Conservation (phyloP, 2,113 vertebrate genomes). For the Sarotherodon lohbergeri region DNA sequence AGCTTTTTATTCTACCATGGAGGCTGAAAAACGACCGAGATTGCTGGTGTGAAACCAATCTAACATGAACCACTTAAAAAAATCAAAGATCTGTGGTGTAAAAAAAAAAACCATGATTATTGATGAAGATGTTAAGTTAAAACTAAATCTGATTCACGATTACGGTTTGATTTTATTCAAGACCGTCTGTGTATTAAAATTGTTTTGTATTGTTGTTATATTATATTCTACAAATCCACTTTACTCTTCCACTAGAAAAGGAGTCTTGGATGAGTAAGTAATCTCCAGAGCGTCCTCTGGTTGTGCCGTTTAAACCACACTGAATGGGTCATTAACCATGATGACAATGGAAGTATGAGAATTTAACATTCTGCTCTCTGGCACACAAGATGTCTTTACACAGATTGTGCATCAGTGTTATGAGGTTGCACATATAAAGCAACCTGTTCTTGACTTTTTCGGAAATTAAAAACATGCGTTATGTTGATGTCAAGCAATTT, state of each 20-base stretch:
- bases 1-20: not conserved
- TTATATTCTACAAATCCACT: constrained; percentile 43
- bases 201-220: not conserved
- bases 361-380: constrained; percentile 78
- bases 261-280: constrained; percentile 80
- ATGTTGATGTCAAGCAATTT: not conserved
- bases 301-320: constrained; percentile 88
- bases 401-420: not conserved
- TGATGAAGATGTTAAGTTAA: not conserved
- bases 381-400: constrained; percentile 30
- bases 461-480: not conserved
- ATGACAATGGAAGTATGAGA: constrained; percentile 80
- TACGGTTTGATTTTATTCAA: not conserved
- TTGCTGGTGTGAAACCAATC: not conserved
- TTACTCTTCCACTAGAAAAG: constrained; percentile 68
- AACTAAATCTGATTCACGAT: not conserved
- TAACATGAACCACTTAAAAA: not conserved
- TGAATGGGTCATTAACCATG: constrained; percentile 93
- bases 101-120: not conserved
- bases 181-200: not conserved
- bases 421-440: not conserved
- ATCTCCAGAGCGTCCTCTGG: constrained; percentile 75
- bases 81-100: not conserved
- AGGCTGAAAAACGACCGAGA: not conserved
- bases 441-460: not conserved